These are phyloP conservation scores for Lasiommata megera DNA, from an alignment of 2,888 invertebrate genomes.

Conservation along the genomic window DNA sequence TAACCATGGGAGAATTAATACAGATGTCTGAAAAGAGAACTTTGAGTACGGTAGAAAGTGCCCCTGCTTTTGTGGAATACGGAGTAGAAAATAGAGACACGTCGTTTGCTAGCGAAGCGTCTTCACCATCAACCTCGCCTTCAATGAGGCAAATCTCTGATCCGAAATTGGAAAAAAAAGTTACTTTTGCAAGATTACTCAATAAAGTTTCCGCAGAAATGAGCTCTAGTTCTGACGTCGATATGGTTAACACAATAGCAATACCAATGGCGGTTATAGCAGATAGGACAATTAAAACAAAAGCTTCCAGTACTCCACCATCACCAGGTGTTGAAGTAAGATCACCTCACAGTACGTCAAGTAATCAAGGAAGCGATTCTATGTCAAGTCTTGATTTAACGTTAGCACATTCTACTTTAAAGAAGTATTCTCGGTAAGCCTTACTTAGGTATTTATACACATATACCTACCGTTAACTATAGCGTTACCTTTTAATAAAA, in stretches of 20 bases:
- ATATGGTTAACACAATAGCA: slow-evolving; percentile 78
- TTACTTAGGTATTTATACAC: not conserved
- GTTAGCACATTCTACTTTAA: slow-evolving; percentile 81
- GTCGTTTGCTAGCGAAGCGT: slow-evolving; percentile 79
- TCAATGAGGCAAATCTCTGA: slow-evolving; percentile 82
- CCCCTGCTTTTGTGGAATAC: slow-evolving; percentile 72
- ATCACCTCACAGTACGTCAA: slow-evolving; percentile 85
- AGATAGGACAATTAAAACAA: slow-evolving; percentile 61
- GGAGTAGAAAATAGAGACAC: slow-evolving; percentile 81
- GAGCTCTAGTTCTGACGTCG: slow-evolving; percentile 87
- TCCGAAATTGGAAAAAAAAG: slow-evolving; percentile 88
- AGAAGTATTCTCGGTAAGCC: slow-evolving; percentile 73
- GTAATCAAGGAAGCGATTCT: slow-evolving; percentile 89
- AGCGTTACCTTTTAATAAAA: too few relatives aligned
- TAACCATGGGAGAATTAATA: slow-evolving; percentile 87
- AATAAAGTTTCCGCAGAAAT: slow-evolving; percentile 90
- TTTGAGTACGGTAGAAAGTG: slow-evolving; percentile 70
- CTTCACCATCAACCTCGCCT: slow-evolving; percentile 78
- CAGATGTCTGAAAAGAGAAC: slow-evolving; percentile 85
- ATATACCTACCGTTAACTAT: too few relatives aligned
- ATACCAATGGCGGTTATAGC: slow-evolving; percentile 73
- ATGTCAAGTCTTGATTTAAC: slow-evolving; percentile 87
- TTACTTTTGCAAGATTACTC: slow-evolving; percentile 87
- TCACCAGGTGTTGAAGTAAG: slow-evolving; percentile 84
- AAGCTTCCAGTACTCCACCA: slow-evolving; percentile 81